Evolutionary conservation across 2,888 invertebrate genomes (phyloP), one percentile per base, ranked within the genome.

Genomic region (Cephus pygmeus): DNA sequence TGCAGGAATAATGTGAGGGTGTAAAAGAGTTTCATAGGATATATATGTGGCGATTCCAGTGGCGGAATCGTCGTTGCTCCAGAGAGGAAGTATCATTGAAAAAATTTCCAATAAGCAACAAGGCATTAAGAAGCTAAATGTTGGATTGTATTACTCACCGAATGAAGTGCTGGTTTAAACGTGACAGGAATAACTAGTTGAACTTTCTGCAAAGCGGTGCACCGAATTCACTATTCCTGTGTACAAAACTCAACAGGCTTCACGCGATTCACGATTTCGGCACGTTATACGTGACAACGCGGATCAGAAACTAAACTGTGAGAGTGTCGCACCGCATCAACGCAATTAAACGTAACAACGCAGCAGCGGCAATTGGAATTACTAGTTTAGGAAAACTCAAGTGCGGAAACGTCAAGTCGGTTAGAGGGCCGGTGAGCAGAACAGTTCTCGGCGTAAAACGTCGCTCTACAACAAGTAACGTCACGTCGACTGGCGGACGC

Each of bases 401-500:
- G 9, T 56, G 23, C 56, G 9, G 9, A 56, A 56, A 56, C 56
- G 56, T 56, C 40, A 40, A 40, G 68, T 68, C 73, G 31, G 36
- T 75, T 30, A 34, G 11, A 30, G 15, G 36, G 9, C 31, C 56
- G 30, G 73, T 34, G 35, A 75, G 73, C 69, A 69, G 73, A 73
- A 73, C 78, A 69, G 75, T 75, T 75, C 68, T 73, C 76, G 36
- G 71, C 69, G 73, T 15, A 31, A 71, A 31, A 31, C 71, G 34
- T 31, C 9, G 71, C 71, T 23, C 71, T 12, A 71, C 30, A 34
- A 78, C 68, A 35, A 74, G 74, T 75, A 75, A 73, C 78, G 78
- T 78, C 78, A 75, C 78, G 78, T 76, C 78, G 78, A 68, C 76
- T 78, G 75, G 75, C 78, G 78, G 73, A 75, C 78, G 78, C 78